phyloP scores from a whole-genome alignment of 2,113 vertebrate genomes.

The Trogon melanurus region DNA sequence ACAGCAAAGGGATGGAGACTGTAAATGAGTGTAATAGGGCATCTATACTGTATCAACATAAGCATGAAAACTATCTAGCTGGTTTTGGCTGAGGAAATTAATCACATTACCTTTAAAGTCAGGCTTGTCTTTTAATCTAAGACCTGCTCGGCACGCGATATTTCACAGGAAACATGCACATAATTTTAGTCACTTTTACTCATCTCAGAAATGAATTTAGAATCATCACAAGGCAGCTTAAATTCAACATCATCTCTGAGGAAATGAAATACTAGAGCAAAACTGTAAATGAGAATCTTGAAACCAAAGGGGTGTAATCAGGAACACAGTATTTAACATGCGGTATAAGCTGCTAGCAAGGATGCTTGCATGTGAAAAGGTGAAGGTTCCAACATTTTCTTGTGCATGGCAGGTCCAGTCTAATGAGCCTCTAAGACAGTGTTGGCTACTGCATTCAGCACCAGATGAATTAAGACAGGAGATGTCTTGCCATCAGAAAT shows the following conservation, averaged over 20 bases:
- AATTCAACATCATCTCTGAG: slow-evolving; percentile 23
- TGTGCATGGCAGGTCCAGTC: background rate
- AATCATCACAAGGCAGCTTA: slow-evolving; percentile 49
- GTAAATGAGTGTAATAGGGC: slow-evolving; percentile 37
- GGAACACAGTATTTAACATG: slow-evolving; percentile 1
- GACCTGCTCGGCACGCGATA: background rate
- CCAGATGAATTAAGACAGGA: slow-evolving; percentile 44
- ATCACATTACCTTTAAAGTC: slow-evolving; percentile 11
- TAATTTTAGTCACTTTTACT: slow-evolving; percentile 52
- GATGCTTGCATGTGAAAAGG: background rate
- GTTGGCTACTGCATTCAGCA: slow-evolving; percentile 27
- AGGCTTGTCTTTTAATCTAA: slow-evolving; percentile 18
- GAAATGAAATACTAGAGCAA: slow-evolving; percentile 45
- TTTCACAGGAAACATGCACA: slow-evolving; percentile 38
- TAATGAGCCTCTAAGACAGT: background rate
- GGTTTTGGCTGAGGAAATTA: slow-evolving; percentile 2
- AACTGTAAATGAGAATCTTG: slow-evolving; percentile 33
- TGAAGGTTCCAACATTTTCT: background rate
- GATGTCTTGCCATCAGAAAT: slow-evolving; percentile 68
- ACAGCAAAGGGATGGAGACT: background rate
- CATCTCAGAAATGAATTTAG: slow-evolving; percentile 36
- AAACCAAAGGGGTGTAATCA: background rate
- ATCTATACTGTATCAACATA: background rate
- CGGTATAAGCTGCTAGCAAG: background rate
- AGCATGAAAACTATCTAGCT: slow-evolving; percentile 13